phyloP scores from a whole-genome alignment of 2,113 vertebrate genomes.

The Quiscalus mexicanus region DNA sequence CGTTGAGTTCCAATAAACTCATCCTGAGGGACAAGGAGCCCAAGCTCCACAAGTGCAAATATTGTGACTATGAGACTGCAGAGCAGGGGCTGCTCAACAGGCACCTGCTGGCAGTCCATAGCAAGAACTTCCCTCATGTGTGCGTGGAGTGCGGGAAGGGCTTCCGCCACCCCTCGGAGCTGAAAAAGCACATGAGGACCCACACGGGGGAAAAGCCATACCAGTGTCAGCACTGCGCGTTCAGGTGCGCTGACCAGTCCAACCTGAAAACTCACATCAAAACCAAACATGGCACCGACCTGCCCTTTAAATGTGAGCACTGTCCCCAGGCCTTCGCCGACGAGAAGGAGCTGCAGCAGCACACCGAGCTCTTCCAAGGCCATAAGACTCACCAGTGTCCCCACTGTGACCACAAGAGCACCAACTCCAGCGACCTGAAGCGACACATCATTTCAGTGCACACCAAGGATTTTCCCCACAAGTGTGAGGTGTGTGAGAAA shows the following conservation, averaged over 20 bases:
- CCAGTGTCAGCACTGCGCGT: constrained; percentile 94
- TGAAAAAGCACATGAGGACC: constrained; percentile 99
- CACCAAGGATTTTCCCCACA: constrained; percentile 99
- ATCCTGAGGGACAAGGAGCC: constrained; percentile 96
- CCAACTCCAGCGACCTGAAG: constrained; percentile 98
- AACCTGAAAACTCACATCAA: constrained; percentile 99
- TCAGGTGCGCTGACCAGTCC: constrained; percentile 96
- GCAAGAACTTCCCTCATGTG: constrained; percentile 96
- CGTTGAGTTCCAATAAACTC: constrained; percentile 94
- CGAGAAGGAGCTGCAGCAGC: constrained; percentile 91
- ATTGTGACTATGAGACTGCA: constrained; percentile 96
- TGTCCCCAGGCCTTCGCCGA: constrained; percentile 95
- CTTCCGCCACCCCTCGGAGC: constrained; percentile 97
- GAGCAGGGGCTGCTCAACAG: constrained; percentile 97
- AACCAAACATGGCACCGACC: constrained; percentile 91
- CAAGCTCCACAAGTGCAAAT: constrained; percentile 97
- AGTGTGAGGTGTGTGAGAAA: constrained; percentile 98
- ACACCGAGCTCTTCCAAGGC: constrained; percentile 94
- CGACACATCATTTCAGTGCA: constrained; percentile 97
- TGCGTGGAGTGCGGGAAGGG: constrained; percentile 98
- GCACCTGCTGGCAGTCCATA: constrained; percentile 94
- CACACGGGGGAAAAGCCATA: constrained; percentile 99
- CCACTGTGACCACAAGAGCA: constrained; percentile 99
- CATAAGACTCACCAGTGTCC: constrained; percentile 98
- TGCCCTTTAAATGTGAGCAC: constrained; percentile 95